These are phyloP conservation scores for Atlantisia rogersi DNA, from an alignment of 2,113 vertebrate genomes.

Conservation along the genomic window DNA sequence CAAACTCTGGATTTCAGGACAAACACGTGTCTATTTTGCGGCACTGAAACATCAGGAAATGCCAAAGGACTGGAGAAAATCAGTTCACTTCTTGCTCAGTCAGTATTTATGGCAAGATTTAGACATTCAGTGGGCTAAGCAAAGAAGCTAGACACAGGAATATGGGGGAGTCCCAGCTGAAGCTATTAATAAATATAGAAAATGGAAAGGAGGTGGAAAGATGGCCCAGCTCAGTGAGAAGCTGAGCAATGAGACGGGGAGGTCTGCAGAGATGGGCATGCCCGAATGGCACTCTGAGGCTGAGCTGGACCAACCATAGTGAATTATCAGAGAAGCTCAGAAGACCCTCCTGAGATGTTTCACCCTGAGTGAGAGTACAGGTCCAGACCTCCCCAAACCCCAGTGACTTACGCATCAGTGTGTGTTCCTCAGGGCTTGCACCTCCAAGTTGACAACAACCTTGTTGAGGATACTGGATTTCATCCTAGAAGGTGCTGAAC, in stretches of 20 bases:
- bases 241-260: not conserved
- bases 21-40: not conserved
- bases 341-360: not conserved
- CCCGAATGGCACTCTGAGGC: fast-evolving
- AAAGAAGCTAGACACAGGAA: not conserved
- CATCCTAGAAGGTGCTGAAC: not conserved
- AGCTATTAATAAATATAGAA: not conserved
- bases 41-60: not conserved
- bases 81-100: not conserved
- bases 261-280: not conserved
- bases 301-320: not conserved
- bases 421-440: not conserved
- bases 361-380: not conserved
- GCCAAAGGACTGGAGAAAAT: not conserved
- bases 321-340: not conserved
- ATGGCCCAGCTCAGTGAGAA: not conserved
- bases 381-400: not conserved
- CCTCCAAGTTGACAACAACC: not conserved
- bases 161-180: not conserved
- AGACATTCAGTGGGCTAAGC: not conserved
- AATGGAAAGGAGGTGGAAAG: not conserved
- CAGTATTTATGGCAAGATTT: not conserved
- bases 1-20: not conserved
- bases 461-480: not conserved
- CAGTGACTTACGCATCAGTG: not conserved